A percentile compares a stretch with the other conserved stretches of the same genome.
Conservation (phyloP, 2,888 invertebrate species). For the Thereva unica region DNA sequence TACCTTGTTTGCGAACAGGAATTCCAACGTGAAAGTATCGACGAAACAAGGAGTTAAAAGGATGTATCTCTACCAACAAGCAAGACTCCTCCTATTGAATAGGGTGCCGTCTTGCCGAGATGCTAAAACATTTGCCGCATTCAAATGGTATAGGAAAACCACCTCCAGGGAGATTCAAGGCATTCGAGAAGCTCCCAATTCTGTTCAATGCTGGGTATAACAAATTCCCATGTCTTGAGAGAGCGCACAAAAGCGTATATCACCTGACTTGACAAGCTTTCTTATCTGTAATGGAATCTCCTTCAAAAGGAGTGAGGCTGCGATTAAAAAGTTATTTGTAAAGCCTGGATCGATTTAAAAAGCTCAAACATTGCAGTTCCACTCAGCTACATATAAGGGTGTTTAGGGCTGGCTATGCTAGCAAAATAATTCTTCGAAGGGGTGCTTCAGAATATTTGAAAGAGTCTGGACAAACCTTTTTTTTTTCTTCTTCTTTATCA, state of each 20-base stretch:
- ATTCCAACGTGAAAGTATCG: no score
- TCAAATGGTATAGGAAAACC: no score
- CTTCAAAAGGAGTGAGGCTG: slow-evolving; percentile 24
- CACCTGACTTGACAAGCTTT: slow-evolving; percentile 24
- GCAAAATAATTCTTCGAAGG: slow-evolving; percentile 16
- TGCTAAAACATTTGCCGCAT: no score
- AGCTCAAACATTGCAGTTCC: background rate
- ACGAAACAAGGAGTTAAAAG: no score
- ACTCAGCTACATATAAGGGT: background rate
- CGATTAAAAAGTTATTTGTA: slow-evolving; percentile 35
- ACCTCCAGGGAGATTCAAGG: no score
- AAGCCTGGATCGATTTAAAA: slow-evolving; percentile 24
- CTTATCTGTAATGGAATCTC: slow-evolving; percentile 32
- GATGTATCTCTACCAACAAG: no score
- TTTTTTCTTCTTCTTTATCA: slow-evolving; percentile 10
- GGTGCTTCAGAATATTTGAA: slow-evolving; percentile 26
- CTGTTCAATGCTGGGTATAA: no score
- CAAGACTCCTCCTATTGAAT: no score
- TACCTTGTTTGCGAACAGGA: no score
- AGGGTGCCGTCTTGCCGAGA: no score
- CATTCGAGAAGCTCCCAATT: no score
- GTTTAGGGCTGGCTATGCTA: no score
- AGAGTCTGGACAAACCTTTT: slow-evolving; percentile 22
- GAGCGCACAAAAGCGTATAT: slow-evolving; percentile 26
- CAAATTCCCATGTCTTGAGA: slow-evolving; percentile 14